Evolutionary conservation across 2,113 vertebrate species (phyloP).

Genomic region (Chaetura pelagica): DNA sequence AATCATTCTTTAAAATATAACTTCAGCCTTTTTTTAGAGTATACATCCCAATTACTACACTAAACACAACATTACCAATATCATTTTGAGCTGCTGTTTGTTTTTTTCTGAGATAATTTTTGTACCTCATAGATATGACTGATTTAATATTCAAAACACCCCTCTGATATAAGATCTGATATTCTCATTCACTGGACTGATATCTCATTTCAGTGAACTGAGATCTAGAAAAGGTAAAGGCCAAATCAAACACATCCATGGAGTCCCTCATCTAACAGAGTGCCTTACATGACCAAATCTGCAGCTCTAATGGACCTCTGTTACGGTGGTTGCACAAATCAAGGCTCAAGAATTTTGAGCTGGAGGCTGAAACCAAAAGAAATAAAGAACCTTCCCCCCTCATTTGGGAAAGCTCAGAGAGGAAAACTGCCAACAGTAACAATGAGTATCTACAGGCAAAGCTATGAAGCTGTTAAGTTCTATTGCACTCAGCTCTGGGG

Average conservation of each 20-base stretch:
- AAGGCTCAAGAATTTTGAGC: background rate
- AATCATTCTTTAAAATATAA: background rate
- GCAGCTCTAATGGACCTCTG: background rate
- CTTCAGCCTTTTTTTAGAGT: background rate
- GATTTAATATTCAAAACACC: background rate
- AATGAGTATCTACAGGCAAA: rapidly evolving
- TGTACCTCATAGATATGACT: background rate
- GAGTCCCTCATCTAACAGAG: background rate
- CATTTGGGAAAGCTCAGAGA: background rate
- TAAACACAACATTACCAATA: background rate
- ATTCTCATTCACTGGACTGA: background rate
- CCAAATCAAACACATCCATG: background rate
- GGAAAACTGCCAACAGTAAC: background rate
- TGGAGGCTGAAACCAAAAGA: background rate
- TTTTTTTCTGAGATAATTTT: background rate
- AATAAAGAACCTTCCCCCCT: background rate
- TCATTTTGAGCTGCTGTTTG: background rate
- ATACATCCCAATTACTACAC: background rate
- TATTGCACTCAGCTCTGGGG: background rate
- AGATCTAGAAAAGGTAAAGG: background rate
- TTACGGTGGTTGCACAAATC: background rate
- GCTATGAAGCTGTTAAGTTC: background rate
- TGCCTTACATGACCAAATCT: background rate
- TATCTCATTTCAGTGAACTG: background rate
- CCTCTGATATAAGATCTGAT: background rate